Evolutionary conservation across 2,797 vertebrate species (phyloP).

Genomic region (Triplophysa bombifrons): DNA sequence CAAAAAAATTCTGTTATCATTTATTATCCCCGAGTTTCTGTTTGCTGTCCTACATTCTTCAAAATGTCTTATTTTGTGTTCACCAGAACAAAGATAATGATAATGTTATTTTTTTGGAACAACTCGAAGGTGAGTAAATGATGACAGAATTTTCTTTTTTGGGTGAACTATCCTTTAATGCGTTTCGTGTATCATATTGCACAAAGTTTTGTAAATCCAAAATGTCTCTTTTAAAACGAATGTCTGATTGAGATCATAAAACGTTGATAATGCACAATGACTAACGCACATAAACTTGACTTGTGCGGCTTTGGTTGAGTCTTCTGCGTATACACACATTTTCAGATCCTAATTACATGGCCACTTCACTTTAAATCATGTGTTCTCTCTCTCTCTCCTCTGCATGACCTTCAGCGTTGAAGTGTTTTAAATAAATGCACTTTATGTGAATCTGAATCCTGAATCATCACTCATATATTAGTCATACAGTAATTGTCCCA

Average conservation of each 20-base stretch:
- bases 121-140: no score
- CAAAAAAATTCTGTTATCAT: no score
- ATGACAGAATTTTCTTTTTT: no score
- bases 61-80: no score
- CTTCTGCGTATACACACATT: neutral
- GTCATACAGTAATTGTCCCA: constrained; percentile 51
- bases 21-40: no score
- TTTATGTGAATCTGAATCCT: neutral
- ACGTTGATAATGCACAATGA: neutral
- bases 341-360: neutral
- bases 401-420: constrained; percentile 25
- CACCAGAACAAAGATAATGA: no score
- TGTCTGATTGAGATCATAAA: neutral
- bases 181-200: no score
- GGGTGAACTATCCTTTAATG: neutral
- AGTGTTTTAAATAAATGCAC: constrained; percentile 16
- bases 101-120: no score
- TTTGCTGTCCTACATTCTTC: no score
- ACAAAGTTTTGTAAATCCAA: constrained; percentile 11
- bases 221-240: neutral
- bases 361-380: neutral
- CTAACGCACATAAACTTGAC: neutral
- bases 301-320: neutral
- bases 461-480: constrained; percentile 58
- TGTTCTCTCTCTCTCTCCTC: neutral